Evolutionary conservation across 2,113 vertebrate genomes (phyloP).

Genomic region (Silurus glanis): DNA sequence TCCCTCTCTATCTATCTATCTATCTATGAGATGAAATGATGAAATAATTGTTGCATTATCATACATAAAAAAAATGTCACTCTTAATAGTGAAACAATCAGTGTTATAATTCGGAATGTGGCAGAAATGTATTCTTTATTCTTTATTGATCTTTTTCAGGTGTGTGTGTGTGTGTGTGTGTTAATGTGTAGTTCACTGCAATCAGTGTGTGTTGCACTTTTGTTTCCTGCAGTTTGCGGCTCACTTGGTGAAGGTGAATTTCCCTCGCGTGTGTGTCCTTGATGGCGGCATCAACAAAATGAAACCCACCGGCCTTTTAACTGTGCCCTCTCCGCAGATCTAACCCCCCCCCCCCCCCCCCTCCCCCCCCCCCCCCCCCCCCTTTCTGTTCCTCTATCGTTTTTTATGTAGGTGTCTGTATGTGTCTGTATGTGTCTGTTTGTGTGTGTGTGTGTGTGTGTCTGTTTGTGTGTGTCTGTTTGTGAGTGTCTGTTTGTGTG

Average conservation of each 20-base stretch:
- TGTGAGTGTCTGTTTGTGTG: background rate
- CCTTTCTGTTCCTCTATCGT: too few relatives aligned
- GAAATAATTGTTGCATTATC: too few relatives aligned
- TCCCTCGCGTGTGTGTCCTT: constrained; percentile 87
- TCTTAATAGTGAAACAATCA: too few relatives aligned
- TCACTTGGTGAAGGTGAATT: constrained; percentile 89
- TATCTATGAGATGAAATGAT: too few relatives aligned
- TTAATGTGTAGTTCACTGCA: background rate
- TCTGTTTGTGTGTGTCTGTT: background rate
- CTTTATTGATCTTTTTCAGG: background rate
- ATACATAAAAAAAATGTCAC: too few relatives aligned
- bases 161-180: background rate
- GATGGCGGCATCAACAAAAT: constrained; percentile 98
- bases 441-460: background rate
- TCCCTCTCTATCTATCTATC: background rate
- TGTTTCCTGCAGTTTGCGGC: constrained; percentile 82
- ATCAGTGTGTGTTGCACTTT: constrained; percentile 5
- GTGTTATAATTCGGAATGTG: too few relatives aligned
- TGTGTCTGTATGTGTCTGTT: background rate
- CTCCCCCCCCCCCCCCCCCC: too few relatives aligned
- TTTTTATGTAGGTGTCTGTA: background rate
- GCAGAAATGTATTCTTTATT: too few relatives aligned
- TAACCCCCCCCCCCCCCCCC: constrained; percentile 60
- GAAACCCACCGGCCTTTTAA: constrained; percentile 92
- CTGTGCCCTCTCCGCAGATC: constrained; percentile 93